Evolutionary conservation across 64 coral and sea anemone species (phyloP), one percentile per base, ranked within the genome.

Genomic region (Pocillopora damicornis): DNA sequence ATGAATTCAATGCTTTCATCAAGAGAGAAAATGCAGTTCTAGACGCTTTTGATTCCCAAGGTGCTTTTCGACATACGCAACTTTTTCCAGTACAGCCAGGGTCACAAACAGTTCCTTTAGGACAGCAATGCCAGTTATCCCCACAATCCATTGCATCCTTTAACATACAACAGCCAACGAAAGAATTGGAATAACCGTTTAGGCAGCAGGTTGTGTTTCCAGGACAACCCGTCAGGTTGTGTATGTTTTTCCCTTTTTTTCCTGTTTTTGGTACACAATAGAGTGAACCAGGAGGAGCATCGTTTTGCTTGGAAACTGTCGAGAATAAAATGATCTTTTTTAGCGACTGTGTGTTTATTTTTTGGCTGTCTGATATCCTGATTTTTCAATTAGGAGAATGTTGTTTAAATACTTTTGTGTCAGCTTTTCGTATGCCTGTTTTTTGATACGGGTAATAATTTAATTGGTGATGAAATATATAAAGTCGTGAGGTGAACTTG

Each of bases 121-220:
- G 91, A 80, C 87, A 93, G 85, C 91, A 93, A 74, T 93, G 91
- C 91, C 91, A 93, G 87, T 87, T 93, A 79, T 93, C 87, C 87
- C 91, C 91, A 85, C 91, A 93, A 89, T 93, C 91, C 87, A 93
- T 93, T 86, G 91, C 91, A 17, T 76, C 87, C 73, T 87, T 74
- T 68, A 76, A 76, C 87, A 93, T 84, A 37, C 91, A 93, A 25
- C 91, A 93, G 8, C 91, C 91, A 89, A 93, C 59, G 63, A 93
- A 69, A 42, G 91, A 93, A 59, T 84, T 42, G 15, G 91, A 93
- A 56, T 78, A 72, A 20, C 73, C 76, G 79, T 89, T 93, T 42
- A 89, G 64, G 59, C 87, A 93, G 61, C 91, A 93, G 11, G 91
- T 93, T 8, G 79, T 88, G 61, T 77, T 89, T 0, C 12, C 35